phyloP scores from a whole-genome alignment of 2,113 vertebrate genomes.

The Pelusios castaneus region DNA sequence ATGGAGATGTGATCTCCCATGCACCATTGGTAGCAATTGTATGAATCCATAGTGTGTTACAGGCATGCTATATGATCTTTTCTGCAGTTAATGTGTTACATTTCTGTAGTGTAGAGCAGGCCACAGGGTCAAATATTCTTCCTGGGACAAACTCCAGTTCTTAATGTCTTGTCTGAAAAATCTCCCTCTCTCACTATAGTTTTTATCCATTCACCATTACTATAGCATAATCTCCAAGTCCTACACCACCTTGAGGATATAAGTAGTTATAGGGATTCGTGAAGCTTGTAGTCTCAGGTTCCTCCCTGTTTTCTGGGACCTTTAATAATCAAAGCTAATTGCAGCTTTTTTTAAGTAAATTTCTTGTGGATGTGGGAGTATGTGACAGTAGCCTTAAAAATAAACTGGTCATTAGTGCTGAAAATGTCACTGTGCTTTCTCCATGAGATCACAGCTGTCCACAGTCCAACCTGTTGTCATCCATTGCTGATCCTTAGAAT shows the following conservation, averaged over 20 bases:
- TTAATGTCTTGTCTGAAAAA: not conserved
- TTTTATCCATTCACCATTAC: not conserved
- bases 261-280: not conserved
- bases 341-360: not conserved
- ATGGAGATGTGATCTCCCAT: not conserved
- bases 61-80: not conserved
- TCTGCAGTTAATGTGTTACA: not conserved
- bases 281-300: not conserved
- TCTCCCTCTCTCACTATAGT: not conserved
- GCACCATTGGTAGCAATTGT: not conserved
- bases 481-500: not conserved
- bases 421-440: not conserved
- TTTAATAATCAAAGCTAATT: not conserved
- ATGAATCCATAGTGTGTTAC: not conserved
- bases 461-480: not conserved
- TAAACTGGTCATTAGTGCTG: not conserved
- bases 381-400: not conserved
- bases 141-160: not conserved
- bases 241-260: not conserved
- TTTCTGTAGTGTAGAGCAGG: not conserved
- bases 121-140: not conserved
- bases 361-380: not conserved
- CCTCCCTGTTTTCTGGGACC: not conserved
- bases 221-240: not conserved
- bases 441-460: not conserved